Percentiles rank a stretch among this genome's conserved stretches.
Evolutionary conservation across 2,888 invertebrate species (phyloP).

Genomic region (Apomyelois bistriatella): DNA sequence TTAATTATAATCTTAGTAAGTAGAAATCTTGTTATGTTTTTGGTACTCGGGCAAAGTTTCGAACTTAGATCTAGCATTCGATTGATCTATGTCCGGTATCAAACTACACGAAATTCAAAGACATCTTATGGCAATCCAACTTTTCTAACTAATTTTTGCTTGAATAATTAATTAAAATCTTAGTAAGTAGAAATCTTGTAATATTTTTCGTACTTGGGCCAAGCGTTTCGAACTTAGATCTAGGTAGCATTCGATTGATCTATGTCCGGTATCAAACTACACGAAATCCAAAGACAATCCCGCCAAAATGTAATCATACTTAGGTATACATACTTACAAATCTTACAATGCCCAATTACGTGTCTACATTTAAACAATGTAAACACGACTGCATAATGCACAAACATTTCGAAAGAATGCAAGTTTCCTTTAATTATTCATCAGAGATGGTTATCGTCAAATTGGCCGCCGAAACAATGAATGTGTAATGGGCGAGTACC

Average conservation of each 20-base stretch:
- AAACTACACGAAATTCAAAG: neutral
- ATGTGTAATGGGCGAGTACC: conserved; percentile 26
- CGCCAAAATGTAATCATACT: neutral
- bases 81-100: neutral
- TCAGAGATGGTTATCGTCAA: conserved; percentile 41
- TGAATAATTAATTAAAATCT: too few relatives aligned
- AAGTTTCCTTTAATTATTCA: conserved; percentile 40
- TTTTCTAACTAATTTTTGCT: too few relatives aligned
- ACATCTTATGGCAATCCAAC: too few relatives aligned
- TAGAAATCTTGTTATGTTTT: too few relatives aligned
- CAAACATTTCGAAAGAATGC: conserved; percentile 25
- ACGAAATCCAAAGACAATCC: conserved; percentile 5
- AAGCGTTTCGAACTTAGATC: too few relatives aligned
- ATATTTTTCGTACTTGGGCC: too few relatives aligned
- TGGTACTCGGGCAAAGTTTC: too few relatives aligned
- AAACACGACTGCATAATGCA: conserved; percentile 7
- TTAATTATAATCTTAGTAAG: too few relatives aligned
- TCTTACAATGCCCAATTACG: conserved; percentile 2
- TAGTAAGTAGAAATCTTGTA: too few relatives aligned
- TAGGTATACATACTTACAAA: neutral
- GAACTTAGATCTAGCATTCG: too few relatives aligned
- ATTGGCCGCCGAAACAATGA: conserved; percentile 45
- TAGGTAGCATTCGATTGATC: neutral
- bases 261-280: neutral
- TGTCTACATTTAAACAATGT: conserved; percentile 7